Evolutionary conservation across 2,113 vertebrate genomes (phyloP).

Genomic region (Meleagris gallopavo): DNA sequence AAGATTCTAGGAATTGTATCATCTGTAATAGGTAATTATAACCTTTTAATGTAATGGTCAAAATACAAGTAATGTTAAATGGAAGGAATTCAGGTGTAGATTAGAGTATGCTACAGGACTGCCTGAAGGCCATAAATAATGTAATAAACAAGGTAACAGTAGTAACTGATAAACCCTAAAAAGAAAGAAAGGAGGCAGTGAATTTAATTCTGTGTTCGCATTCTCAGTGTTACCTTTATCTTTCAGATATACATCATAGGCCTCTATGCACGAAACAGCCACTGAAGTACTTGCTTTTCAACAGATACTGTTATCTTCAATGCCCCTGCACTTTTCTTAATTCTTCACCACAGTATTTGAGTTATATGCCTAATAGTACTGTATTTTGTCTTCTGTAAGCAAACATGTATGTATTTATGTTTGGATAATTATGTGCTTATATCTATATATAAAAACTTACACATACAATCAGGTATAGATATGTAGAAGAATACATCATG

Average conservation of each 20-base stretch:
- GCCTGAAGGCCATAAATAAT: not conserved
- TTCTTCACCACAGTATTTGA: not conserved
- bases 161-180: not conserved
- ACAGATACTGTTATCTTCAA: not conserved
- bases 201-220: not conserved
- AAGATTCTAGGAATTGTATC: not conserved
- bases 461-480: not conserved
- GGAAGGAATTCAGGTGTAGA: not conserved
- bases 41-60: not conserved
- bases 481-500: fast-evolving
- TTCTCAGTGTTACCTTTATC: not conserved
- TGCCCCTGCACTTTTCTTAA: not conserved
- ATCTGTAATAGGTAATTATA: not conserved
- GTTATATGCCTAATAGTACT: not conserved
- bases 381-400: not conserved
- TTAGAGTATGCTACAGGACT: not conserved
- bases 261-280: not conserved
- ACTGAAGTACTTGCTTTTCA: not conserved
- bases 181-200: not conserved
- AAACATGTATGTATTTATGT: fast-evolving
- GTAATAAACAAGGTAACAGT: not conserved
- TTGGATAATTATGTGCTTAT: not conserved
- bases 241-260: not conserved
- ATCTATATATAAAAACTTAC: not conserved
- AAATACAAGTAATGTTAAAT: not conserved